These are phyloP conservation scores for Phrynosoma platyrhinos DNA, from an alignment of 2,113 vertebrate species.

Conservation along the genomic window DNA sequence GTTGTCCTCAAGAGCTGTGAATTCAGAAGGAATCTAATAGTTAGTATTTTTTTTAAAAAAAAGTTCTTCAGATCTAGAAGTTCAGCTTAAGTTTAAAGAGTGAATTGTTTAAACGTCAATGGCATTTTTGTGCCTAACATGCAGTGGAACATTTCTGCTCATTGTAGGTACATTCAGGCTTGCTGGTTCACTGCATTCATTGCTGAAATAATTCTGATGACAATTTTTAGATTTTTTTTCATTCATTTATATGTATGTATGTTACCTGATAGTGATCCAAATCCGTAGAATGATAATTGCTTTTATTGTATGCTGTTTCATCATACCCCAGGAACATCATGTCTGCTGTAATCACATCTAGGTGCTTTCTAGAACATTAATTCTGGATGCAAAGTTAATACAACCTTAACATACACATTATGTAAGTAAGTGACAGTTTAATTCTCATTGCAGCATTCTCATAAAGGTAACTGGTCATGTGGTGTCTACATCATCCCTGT, in stretches of 20 bases:
- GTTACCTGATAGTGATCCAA: neutral
- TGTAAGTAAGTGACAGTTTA: neutral
- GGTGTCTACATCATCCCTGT: neutral
- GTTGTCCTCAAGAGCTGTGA: neutral
- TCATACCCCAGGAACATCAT: neutral
- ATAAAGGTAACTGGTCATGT: neutral
- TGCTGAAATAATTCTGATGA: neutral
- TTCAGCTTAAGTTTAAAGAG: neutral
- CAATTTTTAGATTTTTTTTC: neutral
- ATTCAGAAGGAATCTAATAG: neutral
- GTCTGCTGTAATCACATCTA: neutral
- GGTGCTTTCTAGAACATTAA: neutral
- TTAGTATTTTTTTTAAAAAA: neutral
- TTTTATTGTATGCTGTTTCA: neutral
- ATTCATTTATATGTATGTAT: neutral
- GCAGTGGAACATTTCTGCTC: neutral
- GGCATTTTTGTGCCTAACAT: neutral
- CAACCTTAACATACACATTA: neutral
- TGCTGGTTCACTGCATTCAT: slow-evolving; percentile 7
- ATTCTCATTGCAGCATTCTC: neutral
- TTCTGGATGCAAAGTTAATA: neutral
- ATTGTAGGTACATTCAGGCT: neutral
- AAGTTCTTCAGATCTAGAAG: neutral
- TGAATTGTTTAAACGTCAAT: slow-evolving; percentile 1
- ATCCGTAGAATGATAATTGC: neutral